Evolutionary conservation across 2,113 vertebrate genomes (phyloP).

Genomic region (Indicator indicator): DNA sequence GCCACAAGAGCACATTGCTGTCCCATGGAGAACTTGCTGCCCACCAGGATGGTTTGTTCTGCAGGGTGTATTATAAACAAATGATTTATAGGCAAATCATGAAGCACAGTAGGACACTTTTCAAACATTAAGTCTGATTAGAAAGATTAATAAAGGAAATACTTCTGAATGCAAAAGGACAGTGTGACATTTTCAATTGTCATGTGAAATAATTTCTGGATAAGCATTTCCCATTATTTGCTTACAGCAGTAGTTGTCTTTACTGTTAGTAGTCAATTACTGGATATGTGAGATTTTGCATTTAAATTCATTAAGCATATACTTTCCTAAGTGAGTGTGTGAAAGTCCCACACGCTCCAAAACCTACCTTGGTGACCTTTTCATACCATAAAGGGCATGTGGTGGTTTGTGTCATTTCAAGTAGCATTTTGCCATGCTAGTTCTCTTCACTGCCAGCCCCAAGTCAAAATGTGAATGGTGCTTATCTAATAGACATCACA

Average conservation of each 20-base stretch:
- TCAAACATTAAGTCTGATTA: neutral
- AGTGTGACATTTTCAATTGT: neutral
- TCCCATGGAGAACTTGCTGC: no score
- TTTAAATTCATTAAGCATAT: neutral
- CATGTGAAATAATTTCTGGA: neutral
- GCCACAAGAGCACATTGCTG: no score
- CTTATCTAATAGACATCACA: neutral
- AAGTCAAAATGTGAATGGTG: neutral
- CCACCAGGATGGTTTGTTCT: neutral
- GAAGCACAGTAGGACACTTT: neutral
- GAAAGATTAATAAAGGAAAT: constrained; percentile 9
- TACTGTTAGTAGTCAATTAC: neutral
- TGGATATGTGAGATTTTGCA: neutral
- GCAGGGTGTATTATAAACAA: neutral
- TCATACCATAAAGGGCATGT: neutral
- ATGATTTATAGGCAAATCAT: neutral
- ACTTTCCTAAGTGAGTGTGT: neutral
- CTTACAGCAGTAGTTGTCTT: neutral
- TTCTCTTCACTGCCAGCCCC: neutral
- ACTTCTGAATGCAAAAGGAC: neutral
- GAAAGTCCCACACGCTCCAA: neutral
- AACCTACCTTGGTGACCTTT: neutral
- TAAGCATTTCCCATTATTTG: neutral
- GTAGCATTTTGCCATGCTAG: neutral
- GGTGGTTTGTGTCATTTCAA: neutral